phyloP scores from a whole-genome alignment of 2,888 invertebrate genomes.

The Thysanoteuthis rhombus region DNA sequence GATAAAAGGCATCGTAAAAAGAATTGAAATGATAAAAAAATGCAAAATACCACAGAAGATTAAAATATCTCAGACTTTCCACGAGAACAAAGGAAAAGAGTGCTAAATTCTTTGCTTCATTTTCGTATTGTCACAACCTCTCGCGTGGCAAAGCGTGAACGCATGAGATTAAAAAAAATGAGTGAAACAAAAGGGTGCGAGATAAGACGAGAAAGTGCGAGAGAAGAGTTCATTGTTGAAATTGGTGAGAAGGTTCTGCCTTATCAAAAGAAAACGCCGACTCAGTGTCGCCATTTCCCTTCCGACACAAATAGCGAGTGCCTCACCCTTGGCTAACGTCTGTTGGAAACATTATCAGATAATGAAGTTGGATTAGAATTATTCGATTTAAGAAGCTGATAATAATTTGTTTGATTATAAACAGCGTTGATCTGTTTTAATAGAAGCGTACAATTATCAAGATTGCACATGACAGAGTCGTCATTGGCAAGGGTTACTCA shows the following conservation, averaged over 20 bases:
- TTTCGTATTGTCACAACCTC: not conserved
- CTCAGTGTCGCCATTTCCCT: no score
- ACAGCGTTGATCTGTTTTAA: no score
- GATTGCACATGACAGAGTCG: no score
- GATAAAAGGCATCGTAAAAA: not conserved
- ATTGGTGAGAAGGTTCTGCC: not conserved
- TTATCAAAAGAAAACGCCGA: not conserved
- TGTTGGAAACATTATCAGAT: no score
- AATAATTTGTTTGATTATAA: no score
- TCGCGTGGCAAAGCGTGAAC: no score
- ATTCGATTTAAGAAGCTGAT: no score
- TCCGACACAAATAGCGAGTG: no score
- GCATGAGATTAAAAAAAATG: not conserved
- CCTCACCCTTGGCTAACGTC: no score
- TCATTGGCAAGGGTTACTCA: no score
- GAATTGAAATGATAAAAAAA: not conserved
- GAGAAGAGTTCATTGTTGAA: not conserved
- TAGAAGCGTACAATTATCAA: no score
- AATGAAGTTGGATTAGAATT: no score
- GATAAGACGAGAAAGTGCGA: not conserved
- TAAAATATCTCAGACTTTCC: not conserved
- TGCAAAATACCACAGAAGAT: not conserved
- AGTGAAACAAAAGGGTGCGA: not conserved
- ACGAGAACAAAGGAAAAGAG: not conserved
- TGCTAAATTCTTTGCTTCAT: not conserved